Conservation (phyloP, 2,797 vertebrate genomes). For the Linurgus olivaceus region DNA sequence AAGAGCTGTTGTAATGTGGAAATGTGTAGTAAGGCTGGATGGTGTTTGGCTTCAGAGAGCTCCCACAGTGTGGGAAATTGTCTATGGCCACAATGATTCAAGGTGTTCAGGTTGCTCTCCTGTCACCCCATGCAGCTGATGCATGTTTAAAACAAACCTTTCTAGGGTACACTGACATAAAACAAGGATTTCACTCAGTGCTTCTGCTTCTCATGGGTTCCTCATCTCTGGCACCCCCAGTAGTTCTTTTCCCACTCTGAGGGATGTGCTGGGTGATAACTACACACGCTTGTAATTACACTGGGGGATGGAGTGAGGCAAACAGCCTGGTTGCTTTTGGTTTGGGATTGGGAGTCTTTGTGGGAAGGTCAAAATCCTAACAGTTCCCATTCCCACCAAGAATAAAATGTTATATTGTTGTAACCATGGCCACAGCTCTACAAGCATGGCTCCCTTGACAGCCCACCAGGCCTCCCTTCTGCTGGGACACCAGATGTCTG, state of each 20-base stretch:
- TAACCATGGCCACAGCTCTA: not conserved
- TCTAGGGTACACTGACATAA: not conserved
- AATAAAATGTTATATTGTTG: fast-evolving
- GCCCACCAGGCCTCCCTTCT: not conserved
- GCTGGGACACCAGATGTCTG: not conserved
- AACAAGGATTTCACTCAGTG: not conserved
- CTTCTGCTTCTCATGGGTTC: not conserved
- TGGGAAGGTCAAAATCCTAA: not conserved
- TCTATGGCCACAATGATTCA: not conserved
- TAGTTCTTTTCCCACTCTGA: not conserved
- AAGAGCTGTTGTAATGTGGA: not conserved
- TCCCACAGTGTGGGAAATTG: not conserved
- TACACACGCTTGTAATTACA: not conserved
- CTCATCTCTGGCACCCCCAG: not conserved
- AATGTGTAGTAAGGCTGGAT: not conserved
- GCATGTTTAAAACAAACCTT: not conserved
- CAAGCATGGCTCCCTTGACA: not conserved
- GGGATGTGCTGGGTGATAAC: not conserved
- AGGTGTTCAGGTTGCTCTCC: not conserved
- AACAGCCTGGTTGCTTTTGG: not conserved
- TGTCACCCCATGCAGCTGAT: not conserved
- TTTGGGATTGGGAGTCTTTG: not conserved
- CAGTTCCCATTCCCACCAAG: not conserved
- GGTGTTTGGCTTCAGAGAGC: not conserved
- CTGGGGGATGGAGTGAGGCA: not conserved